Evolutionary conservation across 2,888 invertebrate genomes (phyloP).

Genomic region (Drosophila ezoana): DNA sequence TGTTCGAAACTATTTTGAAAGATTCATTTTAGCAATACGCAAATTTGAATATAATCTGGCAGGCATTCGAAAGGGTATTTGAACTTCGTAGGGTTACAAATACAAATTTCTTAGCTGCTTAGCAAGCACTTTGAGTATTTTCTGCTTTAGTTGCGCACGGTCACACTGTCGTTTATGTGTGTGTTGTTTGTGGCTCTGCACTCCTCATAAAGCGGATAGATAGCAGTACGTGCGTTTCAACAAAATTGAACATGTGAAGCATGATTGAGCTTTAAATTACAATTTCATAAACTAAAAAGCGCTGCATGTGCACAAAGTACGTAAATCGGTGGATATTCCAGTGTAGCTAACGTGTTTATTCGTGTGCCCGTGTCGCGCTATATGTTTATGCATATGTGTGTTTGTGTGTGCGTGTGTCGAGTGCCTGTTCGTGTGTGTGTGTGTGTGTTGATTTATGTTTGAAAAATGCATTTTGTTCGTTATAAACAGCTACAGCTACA

Average conservation of each 20-base stretch:
- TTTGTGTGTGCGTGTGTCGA: constrained; percentile 2
- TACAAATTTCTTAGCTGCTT: too few species aligned
- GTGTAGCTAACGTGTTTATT: constrained; percentile 2
- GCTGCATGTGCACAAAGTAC: constrained; percentile 22
- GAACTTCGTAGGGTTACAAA: neutral
- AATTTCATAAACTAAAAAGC: constrained; percentile 21
- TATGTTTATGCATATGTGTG: neutral
- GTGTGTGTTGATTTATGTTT: constrained; percentile 38
- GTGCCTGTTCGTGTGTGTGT: constrained; percentile 17
- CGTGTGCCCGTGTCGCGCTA: constrained; percentile 8
- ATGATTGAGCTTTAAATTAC: constrained; percentile 6
- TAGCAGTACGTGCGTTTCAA: constrained; percentile 22
- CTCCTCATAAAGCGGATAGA: constrained; percentile 9
- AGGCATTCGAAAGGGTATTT: constrained; percentile 3
- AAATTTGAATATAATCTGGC: neutral
- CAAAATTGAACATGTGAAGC: constrained; percentile 39
- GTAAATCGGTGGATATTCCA: constrained; percentile 2
- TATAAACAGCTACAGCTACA: constrained; percentile 45
- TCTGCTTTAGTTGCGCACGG: constrained; percentile 4
- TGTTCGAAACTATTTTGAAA: neutral
- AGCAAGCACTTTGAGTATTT: constrained; percentile 3
- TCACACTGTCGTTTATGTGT: constrained; percentile 35
- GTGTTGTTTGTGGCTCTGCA: constrained; percentile 35
- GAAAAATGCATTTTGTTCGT: constrained; percentile 50
- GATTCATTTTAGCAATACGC: too few species aligned